Conservation (phyloP, 2,113 vertebrate species). For the Terrapene triunguis region DNA sequence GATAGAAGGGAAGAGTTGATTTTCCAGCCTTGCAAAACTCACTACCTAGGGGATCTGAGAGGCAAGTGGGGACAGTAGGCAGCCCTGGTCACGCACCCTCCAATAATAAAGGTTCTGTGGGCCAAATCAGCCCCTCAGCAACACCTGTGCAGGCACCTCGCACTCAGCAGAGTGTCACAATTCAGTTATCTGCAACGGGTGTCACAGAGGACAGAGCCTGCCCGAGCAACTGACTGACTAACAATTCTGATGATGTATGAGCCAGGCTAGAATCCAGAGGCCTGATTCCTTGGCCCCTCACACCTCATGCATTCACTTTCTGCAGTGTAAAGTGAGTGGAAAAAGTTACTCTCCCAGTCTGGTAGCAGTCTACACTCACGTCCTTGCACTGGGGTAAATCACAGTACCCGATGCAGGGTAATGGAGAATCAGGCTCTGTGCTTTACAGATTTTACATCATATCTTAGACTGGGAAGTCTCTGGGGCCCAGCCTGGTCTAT, state of each 20-base stretch:
- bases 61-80: background rate
- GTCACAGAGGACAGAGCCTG: background rate
- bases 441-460: background rate
- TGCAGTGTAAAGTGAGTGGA: background rate
- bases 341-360: background rate
- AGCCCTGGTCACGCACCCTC: background rate
- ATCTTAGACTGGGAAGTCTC: background rate
- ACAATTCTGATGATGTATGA: background rate
- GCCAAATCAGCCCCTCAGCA: background rate
- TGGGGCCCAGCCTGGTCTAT: background rate
- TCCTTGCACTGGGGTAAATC: background rate
- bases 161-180: background rate
- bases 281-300: background rate
- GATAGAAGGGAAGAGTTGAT: background rate
- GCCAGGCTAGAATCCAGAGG: background rate
- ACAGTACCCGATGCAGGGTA: background rate
- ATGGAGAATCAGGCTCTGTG: background rate
- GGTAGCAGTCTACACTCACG: background rate
- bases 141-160: background rate
- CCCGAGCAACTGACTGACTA: background rate
- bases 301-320: background rate
- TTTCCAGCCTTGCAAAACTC: background rate
- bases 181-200: background rate
- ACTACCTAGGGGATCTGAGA: background rate
- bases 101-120: background rate